phyloP scores from a whole-genome alignment of 2,888 invertebrate genomes.

The Epistrophella euchroma region DNA sequence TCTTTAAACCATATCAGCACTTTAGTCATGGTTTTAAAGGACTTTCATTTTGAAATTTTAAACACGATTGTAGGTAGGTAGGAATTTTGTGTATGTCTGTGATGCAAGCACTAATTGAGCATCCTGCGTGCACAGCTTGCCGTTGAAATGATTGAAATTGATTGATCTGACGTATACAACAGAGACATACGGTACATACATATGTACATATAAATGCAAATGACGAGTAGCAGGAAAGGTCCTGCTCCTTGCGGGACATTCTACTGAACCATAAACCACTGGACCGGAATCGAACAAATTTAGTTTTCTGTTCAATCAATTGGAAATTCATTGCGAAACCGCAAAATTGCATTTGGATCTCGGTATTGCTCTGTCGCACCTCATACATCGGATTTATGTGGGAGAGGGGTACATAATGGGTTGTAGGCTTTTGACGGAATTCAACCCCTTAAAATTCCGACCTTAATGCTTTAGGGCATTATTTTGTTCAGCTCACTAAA shows the following conservation, averaged over 20 bases:
- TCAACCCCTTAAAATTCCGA: slow-evolving; percentile 21
- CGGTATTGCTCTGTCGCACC: slow-evolving; percentile 27
- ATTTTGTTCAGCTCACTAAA: slow-evolving; percentile 8
- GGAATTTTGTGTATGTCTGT: slow-evolving; percentile 11
- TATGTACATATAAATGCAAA: slow-evolving; percentile 32
- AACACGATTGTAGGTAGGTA: slow-evolving; percentile 4
- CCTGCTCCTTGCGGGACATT: slow-evolving; percentile 22
- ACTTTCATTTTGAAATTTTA: background rate
- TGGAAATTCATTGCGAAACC: slow-evolving; percentile 74
- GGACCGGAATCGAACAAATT: slow-evolving; percentile 74
- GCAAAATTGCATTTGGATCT: slow-evolving; percentile 73
- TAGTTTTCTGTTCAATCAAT: slow-evolving; percentile 75
- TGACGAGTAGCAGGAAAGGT: background rate
- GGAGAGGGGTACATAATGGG: background rate
- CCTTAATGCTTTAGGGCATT: slow-evolving; percentile 26
- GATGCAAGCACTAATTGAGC: slow-evolving; percentile 58
- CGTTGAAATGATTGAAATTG: slow-evolving; percentile 61
- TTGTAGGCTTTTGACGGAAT: slow-evolving; percentile 20
- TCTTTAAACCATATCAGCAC: slow-evolving; percentile 32
- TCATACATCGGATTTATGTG: background rate
- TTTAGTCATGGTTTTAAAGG: background rate
- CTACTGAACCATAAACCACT: slow-evolving; percentile 42
- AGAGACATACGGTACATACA: background rate
- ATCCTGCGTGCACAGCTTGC: slow-evolving; percentile 30
- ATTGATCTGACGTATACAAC: slow-evolving; percentile 56